phyloP scores from a whole-genome alignment of 2,888 invertebrate genomes.

The Caenorhabditis sp. region DNA sequence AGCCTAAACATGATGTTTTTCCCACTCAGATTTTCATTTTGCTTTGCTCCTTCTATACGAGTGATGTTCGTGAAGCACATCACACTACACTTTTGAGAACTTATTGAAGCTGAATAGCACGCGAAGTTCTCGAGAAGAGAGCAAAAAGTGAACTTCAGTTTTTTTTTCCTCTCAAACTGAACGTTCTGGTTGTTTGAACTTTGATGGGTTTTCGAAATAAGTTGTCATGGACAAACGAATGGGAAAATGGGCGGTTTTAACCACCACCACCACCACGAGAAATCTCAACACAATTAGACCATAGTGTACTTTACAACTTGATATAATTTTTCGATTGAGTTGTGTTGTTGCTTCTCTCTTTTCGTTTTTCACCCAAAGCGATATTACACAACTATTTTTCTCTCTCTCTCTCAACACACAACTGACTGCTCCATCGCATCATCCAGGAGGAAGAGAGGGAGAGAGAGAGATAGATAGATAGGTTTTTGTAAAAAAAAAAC shows the following conservation, averaged over 20 bases:
- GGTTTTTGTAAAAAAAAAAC: constrained; percentile 46
- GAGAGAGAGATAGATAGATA: too few species aligned
- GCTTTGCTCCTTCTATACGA: background rate
- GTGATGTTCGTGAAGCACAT: constrained; percentile 37
- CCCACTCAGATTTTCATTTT: background rate
- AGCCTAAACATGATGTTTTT: constrained; percentile 1
- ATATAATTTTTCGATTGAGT: constrained; percentile 26
- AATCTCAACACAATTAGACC: background rate
- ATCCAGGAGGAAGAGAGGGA: background rate
- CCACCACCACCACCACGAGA: too few species aligned
- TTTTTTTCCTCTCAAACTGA: background rate
- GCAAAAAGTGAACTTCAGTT: background rate
- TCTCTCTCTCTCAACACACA: constrained; percentile 38
- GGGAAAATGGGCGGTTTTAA: constrained; percentile 4
- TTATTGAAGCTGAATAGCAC: constrained; percentile 31
- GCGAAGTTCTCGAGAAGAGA: constrained; percentile 15
- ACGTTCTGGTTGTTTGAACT: constrained; percentile 26
- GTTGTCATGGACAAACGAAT: background rate
- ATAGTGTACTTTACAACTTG: constrained; percentile 29
- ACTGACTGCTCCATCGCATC: constrained; percentile 32
- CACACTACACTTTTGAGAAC: too few species aligned
- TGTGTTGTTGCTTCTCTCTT: constrained; percentile 15
- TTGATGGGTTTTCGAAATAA: background rate
- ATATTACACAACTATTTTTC: constrained; percentile 50
- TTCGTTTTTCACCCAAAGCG: constrained; percentile 19